Evolutionary conservation across 2,113 vertebrate genomes (phyloP).

Genomic region (Pelecanus crispus): DNA sequence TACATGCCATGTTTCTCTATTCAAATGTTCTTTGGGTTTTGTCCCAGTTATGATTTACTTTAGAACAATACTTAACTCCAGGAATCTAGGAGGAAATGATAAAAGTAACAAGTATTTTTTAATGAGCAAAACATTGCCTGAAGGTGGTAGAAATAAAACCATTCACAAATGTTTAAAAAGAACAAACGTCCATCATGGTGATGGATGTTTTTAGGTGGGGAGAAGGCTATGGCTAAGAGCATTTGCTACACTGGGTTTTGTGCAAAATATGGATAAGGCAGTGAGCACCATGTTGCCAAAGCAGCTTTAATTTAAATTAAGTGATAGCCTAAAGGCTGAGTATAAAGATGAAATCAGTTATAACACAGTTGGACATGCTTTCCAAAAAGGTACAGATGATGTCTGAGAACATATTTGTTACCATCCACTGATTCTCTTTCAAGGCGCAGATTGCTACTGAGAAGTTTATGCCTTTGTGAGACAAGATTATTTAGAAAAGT

Average conservation of each 20-base stretch:
- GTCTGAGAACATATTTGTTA: background rate
- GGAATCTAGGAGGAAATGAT: background rate
- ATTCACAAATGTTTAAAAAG: background rate
- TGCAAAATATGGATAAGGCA: background rate
- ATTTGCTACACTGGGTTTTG: background rate
- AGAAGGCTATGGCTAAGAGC: background rate
- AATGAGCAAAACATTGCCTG: background rate
- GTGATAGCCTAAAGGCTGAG: background rate
- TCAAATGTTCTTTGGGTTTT: background rate
- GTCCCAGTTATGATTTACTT: background rate
- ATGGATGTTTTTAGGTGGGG: background rate
- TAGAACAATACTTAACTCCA: background rate
- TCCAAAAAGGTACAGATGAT: background rate
- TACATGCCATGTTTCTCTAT: background rate
- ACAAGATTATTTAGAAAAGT: background rate
- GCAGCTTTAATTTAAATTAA: background rate
- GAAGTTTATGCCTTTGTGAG: background rate
- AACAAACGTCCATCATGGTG: rapidly evolving
- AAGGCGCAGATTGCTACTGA: background rate
- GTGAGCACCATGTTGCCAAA: background rate
- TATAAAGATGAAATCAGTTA: background rate
- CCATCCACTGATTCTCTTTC: background rate
- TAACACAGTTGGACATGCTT: background rate
- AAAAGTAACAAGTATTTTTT: background rate
- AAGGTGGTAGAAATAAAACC: background rate